Base-by-base conservation (phyloP, 2,113 vertebrate genomes). In the Petromus typicus region DNA sequence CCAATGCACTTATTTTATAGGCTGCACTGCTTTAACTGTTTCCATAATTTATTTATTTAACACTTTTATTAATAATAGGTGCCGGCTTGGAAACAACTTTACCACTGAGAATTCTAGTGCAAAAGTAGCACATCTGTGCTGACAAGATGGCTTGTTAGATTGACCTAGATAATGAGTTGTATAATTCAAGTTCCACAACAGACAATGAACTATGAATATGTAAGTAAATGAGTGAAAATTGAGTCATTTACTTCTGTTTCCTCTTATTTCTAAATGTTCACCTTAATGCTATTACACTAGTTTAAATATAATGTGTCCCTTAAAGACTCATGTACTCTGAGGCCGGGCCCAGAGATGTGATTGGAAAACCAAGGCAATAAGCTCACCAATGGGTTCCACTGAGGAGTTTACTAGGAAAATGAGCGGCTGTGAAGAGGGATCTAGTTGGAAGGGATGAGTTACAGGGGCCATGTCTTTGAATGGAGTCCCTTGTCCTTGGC, bases 1-100 rank as follows among this genome's bases (percentile, higher is more conserved):
- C 30, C n/a, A n/a, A 81, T 82, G 76, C 12, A 18, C 54, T 82
- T 56, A 87, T 76, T 34, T 3, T 34, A 56, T 40, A 78, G 69
- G 51, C 48, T 93, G 92, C 30, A 34, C 61, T 91, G 76, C 89
- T 90, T 95, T 82, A 88, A 93, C 64, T 92, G 87, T 69, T 94
- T 90, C 81, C 87, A 59, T 96, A 84, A 97, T 86, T 90, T 96
- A 97, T 95, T 97, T 95, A 97, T 96, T 98, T 97, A 97, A 87
- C 81, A 95, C 56, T 96, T 96, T 97, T 93, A 95, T 97, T 97
- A 97, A 97, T 97, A 97, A 98, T 96, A 95, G 92, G 96, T 91
- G 92, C 69, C 91, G 95, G 82, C 40, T 96, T 96, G 86, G 91
- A 97, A 96, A 83, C 48, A 79, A 94, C 59, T 85, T 92, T 71